Conservation (phyloP, 2,113 vertebrate species). For the Chamaetylas fuelleborni region DNA sequence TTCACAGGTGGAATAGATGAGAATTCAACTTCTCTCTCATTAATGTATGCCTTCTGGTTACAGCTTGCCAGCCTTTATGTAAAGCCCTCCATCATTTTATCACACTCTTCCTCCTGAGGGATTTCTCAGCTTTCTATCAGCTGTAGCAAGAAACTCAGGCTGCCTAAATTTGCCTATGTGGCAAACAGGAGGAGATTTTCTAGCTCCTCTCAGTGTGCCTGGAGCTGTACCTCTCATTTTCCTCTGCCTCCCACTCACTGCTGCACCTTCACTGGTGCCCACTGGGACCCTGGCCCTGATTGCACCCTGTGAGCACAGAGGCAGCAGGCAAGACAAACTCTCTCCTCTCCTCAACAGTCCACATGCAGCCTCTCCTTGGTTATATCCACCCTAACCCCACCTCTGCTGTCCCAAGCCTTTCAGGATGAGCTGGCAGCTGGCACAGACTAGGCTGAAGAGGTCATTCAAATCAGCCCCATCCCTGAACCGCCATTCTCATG, state of each 20-base stretch:
- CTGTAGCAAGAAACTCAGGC: not conserved
- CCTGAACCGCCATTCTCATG: not conserved
- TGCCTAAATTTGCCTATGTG: not conserved
- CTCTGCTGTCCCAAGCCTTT: not conserved
- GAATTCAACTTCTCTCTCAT: not conserved
- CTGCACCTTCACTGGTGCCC: not conserved
- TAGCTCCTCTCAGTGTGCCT: not conserved
- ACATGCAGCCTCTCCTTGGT: not conserved
- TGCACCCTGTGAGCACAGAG: not conserved
- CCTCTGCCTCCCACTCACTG: not conserved
- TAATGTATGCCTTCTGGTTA: slow-evolving; percentile 22
- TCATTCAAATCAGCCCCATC: not conserved
- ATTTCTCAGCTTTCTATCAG: slow-evolving; percentile 4
- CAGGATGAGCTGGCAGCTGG: not conserved
- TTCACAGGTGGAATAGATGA: not conserved
- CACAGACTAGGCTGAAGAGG: not conserved
- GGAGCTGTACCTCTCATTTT: not conserved
- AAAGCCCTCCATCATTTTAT: not conserved
- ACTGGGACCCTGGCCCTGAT: not conserved
- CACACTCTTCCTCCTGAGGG: not conserved
- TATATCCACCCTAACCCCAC: not conserved
- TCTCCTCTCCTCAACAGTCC: not conserved
- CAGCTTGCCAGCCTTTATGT: not conserved
- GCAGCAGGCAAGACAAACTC: not conserved
- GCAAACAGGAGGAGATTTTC: not conserved